phyloP scores from a whole-genome alignment of 2,888 invertebrate genomes.

The Ectobius pallidus region DNA sequence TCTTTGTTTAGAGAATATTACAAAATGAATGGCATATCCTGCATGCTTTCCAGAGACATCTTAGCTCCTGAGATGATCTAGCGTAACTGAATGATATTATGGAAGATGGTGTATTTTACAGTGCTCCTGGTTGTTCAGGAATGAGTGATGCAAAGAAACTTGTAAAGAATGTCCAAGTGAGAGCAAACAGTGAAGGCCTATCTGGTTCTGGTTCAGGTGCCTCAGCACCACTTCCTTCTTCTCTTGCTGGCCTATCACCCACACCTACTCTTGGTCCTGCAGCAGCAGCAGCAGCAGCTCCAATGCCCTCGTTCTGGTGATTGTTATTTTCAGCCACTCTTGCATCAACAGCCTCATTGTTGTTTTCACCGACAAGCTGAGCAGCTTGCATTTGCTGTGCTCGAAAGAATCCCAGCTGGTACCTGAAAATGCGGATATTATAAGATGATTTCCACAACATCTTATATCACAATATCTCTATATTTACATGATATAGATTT shows the following conservation, averaged over 20 bases:
- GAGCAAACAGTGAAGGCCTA: constrained; percentile 70
- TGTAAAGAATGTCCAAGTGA: constrained; percentile 88
- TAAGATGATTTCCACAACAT: no score
- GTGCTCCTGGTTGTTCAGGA: constrained; percentile 80
- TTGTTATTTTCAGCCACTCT: constrained; percentile 50
- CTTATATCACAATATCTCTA: no score
- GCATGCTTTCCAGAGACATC: background rate
- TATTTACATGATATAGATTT: no score
- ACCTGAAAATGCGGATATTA: constrained; percentile 56
- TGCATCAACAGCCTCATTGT: constrained; percentile 44
- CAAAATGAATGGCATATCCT: background rate
- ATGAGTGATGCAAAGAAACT: constrained; percentile 94
- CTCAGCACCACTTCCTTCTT: constrained; percentile 36
- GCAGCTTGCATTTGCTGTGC: constrained; percentile 49
- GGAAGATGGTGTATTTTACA: constrained; percentile 51
- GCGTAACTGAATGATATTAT: background rate
- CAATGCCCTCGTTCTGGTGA: constrained; percentile 48
- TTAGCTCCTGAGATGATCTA: background rate
- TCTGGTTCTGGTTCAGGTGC: constrained; percentile 49
- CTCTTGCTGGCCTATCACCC: constrained; percentile 24
- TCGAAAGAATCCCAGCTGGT: constrained; percentile 79
- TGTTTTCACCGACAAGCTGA: constrained; percentile 42
- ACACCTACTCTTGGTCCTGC: constrained; percentile 34
- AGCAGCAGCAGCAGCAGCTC: constrained; percentile 47
- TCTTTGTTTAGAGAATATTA: background rate